These are phyloP conservation scores for Rallus crepitans DNA, from an alignment of 2,797 vertebrate genomes.

Conservation along the genomic window DNA sequence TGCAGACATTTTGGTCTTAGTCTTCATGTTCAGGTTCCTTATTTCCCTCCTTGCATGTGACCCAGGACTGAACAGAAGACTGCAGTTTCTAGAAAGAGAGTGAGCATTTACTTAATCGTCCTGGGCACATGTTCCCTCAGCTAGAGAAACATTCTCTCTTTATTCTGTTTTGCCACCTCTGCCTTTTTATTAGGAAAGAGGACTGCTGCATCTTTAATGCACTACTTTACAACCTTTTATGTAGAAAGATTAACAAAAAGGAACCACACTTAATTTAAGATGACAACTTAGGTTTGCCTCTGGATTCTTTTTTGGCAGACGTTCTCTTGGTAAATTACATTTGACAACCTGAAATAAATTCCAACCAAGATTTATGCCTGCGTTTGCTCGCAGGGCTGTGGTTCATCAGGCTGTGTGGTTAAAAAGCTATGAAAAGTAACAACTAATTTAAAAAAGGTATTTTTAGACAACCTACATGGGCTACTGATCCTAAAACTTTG, in stretches of 20 bases:
- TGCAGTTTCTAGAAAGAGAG: not conserved
- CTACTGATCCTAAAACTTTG: not conserved
- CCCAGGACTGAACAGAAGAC: not conserved
- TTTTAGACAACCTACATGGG: not conserved
- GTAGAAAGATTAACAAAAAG: conserved; percentile 69
- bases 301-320: conserved; percentile 69
- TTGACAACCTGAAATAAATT: conserved; percentile 77
- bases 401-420: conserved; percentile 30
- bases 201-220: conserved; percentile 44
- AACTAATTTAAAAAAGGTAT: conserved; percentile 49
- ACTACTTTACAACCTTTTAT: conserved; percentile 59
- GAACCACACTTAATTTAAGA: conserved; percentile 74
- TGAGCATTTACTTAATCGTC: not conserved
- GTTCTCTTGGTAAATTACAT: conserved; percentile 72
- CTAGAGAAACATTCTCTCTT: not conserved
- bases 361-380: conserved; percentile 68
- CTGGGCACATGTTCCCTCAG: not conserved
- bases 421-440: conserved; percentile 55
- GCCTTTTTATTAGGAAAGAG: not conserved
- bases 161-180: not conserved
- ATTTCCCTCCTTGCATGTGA: not conserved
- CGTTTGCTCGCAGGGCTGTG: conserved; percentile 32
- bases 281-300: conserved; percentile 71
- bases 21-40: not conserved
- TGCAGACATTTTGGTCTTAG: not conserved